These are phyloP conservation scores for Phragmatobia fuliginosa DNA, from an alignment of 2,888 invertebrate species.

Conservation along the genomic window DNA sequence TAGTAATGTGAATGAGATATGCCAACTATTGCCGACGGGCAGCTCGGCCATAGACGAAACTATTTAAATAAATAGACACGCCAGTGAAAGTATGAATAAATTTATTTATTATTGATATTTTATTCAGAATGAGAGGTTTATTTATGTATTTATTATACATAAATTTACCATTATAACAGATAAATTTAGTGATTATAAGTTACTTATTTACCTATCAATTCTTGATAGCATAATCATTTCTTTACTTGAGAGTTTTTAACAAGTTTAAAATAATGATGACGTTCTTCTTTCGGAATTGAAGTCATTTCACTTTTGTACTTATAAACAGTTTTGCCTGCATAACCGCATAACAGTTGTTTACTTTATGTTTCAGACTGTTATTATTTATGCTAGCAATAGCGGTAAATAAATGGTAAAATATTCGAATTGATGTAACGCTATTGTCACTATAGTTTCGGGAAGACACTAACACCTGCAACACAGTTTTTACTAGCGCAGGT, in stretches of 20 bases:
- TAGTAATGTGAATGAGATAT: conserved; percentile 41
- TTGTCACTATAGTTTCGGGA: too few species aligned
- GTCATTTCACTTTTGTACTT: neutral
- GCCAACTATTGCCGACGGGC: conserved; percentile 26
- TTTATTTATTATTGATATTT: conserved; percentile 4
- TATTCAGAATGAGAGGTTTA: neutral
- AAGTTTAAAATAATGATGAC: neutral
- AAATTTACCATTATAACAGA: neutral
- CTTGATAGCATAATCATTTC: neutral
- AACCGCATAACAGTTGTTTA: neutral
- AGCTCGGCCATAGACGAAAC: conserved; percentile 26
- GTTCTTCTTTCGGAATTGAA: neutral
- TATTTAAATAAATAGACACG: conserved; percentile 34
- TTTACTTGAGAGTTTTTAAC: neutral
- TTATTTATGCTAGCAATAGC: too few species aligned
- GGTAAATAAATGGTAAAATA: too few species aligned
- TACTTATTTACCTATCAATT: neutral
- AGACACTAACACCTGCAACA: too few species aligned
- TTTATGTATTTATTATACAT: neutral
- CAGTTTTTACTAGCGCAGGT: too few species aligned
- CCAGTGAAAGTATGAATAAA: conserved; percentile 14
- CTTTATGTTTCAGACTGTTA: too few species aligned
- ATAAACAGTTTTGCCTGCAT: neutral
- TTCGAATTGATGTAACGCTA: too few species aligned
- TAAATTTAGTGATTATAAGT: neutral